Conservation (phyloP, 2,113 vertebrate species). For the Tragulus kanchil region DNA sequence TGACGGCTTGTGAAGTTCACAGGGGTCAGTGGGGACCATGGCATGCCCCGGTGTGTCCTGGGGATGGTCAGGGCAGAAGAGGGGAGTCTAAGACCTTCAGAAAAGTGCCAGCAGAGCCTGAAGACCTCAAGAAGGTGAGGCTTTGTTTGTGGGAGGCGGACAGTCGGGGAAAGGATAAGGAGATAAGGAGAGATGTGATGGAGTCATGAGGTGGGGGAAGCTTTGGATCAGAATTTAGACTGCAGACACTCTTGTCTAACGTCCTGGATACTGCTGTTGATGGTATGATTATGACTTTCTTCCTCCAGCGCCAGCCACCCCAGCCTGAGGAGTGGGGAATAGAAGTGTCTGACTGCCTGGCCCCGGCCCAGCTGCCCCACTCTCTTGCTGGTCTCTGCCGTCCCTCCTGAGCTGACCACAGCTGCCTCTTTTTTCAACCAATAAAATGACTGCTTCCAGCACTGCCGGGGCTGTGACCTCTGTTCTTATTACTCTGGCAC, state of each 20-base stretch:
- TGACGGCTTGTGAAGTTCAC: neutral
- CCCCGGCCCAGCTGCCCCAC: neutral
- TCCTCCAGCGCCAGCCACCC: slow-evolving; percentile 25
- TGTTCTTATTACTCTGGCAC: neutral
- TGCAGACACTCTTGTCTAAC: too few relatives aligned
- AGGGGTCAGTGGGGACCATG: fast-evolving
- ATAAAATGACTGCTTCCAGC: slow-evolving; percentile 78
- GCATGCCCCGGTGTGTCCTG: neutral
- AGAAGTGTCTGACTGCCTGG: neutral
- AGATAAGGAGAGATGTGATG: fast-evolving
- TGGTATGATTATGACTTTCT: neutral
- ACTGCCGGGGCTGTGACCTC: neutral
- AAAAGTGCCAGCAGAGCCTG: neutral
- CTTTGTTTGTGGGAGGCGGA: neutral
- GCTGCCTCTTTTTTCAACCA: slow-evolving; percentile 42
- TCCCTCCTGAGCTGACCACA: neutral
- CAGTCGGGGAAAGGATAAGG: too few relatives aligned
- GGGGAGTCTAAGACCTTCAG: neutral
- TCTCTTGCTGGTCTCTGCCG: neutral
- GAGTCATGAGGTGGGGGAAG: neutral
- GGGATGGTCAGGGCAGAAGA: neutral
- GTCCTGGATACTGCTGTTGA: neutral
- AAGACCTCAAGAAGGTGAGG: neutral
- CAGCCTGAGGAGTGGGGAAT: neutral
- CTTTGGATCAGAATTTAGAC: neutral